Conservation (phyloP, 2,888 invertebrate species). For the Coleophora deauratella region DNA sequence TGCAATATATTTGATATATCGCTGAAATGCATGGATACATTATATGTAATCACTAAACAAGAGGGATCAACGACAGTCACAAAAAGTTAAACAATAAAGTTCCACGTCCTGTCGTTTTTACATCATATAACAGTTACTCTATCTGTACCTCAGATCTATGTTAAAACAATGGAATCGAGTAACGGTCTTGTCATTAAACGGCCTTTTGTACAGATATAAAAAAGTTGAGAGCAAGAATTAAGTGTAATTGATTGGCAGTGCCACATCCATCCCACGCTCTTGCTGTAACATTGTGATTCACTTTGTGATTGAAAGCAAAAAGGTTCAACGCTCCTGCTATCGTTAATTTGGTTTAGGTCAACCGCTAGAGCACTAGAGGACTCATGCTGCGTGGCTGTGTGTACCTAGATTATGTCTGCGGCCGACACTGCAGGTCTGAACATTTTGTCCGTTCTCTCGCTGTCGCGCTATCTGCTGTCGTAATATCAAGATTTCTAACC, state of each 20-base stretch:
- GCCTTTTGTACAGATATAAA: constrained; percentile 4
- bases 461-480: too few relatives aligned
- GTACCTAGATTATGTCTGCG: too few relatives aligned
- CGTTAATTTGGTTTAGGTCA: too few relatives aligned
- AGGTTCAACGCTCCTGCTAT: constrained; percentile 18
- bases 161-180: constrained; percentile 3
- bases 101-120: background rate
- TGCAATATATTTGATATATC: constrained; percentile 13
- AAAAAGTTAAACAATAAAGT: background rate
- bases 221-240: constrained; percentile 23
- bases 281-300: constrained; percentile 25
- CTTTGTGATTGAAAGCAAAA: constrained; percentile 30
- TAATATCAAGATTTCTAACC: too few relatives aligned
- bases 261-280: constrained; percentile 49
- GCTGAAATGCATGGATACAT: constrained; percentile 18
- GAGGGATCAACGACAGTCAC: background rate
- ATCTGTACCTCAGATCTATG: background rate
- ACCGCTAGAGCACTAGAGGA: constrained; percentile 2
- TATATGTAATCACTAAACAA: background rate
- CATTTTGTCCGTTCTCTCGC: too few relatives aligned
- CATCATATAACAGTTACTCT: background rate
- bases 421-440: too few relatives aligned
- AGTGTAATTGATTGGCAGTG: constrained; percentile 31
- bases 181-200: constrained; percentile 4
- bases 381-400: too few relatives aligned